Percentiles rank a stretch among this genome's conserved stretches.
Evolutionary conservation across 2,797 vertebrate genomes (phyloP).

Genomic region (Acipenser oxyrinchus): DNA sequence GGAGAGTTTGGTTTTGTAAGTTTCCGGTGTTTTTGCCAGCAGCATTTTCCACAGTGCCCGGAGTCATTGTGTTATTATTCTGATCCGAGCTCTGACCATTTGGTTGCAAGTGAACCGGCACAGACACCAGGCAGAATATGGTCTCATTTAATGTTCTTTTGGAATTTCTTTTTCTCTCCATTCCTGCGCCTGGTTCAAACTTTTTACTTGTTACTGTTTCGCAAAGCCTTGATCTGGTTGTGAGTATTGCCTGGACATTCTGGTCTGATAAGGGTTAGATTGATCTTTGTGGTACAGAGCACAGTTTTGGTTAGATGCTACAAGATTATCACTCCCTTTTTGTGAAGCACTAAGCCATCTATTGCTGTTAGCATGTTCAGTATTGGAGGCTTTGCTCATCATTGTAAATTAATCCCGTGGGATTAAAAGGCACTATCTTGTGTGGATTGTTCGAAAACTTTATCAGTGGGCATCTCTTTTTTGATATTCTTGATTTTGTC

Average conservation of each 20-base stretch:
- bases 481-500: constrained; percentile 61
- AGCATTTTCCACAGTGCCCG: too few relatives aligned
- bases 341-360: constrained; percentile 65
- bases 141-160: constrained; percentile 94
- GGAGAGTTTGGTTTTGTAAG: constrained; percentile 85
- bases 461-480: constrained; percentile 57
- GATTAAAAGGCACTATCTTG: constrained; percentile 71
- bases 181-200: constrained; percentile 66
- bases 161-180: constrained; percentile 73
- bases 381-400: constrained; percentile 54
- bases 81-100: constrained; percentile 71
- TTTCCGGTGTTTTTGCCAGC: constrained; percentile 50
- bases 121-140: constrained; percentile 94
- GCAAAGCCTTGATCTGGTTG: constrained; percentile 55
- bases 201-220: constrained; percentile 79
- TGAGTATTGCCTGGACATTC: constrained; percentile 12
- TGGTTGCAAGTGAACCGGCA: constrained; percentile 78
- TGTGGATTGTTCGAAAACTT: constrained; percentile 64
- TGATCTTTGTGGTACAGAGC: constrained; percentile 44
- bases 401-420: constrained; percentile 47
- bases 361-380: constrained; percentile 51
- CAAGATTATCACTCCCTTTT: constrained; percentile 56
- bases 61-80: constrained; percentile 63
- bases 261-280: constrained; percentile 24
- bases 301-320: constrained; percentile 64